Percentiles rank a stretch among this genome's conserved stretches.
Evolutionary conservation across 2,113 vertebrate species (phyloP).

Genomic region (Podilymbus podiceps): DNA sequence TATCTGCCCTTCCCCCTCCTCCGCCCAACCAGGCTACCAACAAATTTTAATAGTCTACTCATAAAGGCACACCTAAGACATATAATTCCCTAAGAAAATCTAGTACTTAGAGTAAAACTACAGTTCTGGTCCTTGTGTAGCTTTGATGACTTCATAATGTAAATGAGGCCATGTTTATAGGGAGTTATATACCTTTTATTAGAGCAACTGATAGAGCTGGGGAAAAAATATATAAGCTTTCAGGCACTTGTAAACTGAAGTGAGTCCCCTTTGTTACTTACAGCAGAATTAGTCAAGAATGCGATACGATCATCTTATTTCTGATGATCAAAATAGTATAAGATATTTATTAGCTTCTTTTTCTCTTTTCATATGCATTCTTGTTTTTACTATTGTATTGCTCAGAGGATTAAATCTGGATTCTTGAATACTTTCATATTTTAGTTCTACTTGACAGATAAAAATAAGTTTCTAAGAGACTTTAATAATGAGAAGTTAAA

Average conservation of each 20-base stretch:
- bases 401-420: not conserved
- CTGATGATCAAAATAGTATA: not conserved
- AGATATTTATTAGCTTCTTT: not conserved
- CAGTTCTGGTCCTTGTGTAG: not conserved
- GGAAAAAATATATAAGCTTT: not conserved
- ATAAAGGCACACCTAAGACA: not conserved
- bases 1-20: no score
- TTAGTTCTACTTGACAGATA: not conserved
- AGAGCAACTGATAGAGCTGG: not conserved
- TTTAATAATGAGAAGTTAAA: not conserved
- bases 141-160: not conserved
- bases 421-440: not conserved
- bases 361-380: not conserved
- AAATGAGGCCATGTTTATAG: not conserved
- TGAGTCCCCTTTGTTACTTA: not conserved
- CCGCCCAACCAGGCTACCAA: not conserved
- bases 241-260: not conserved
- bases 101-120: not conserved
- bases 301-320: not conserved
- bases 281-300: not conserved
- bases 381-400: not conserved
- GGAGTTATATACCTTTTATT: not conserved
- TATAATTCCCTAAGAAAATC: not conserved
- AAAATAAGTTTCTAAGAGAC: not conserved
- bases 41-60: not conserved